Evolutionary conservation across 2,113 vertebrate species (phyloP).

Genomic region (Tautogolabrus adspersus): DNA sequence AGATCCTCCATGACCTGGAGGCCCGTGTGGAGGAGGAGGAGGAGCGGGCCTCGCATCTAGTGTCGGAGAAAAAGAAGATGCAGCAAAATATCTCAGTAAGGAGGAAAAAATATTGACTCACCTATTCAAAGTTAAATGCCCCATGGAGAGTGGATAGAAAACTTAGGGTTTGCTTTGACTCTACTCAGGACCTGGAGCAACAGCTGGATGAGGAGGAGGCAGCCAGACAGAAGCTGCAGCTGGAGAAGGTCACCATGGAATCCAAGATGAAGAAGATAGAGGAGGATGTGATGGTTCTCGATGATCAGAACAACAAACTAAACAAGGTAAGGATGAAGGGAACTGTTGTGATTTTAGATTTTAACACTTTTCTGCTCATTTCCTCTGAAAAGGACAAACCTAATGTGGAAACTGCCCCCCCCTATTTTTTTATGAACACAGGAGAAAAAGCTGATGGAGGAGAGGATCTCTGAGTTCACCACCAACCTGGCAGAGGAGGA

Average conservation of each 20-base stretch:
- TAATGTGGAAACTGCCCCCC: too few relatives aligned
- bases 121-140: background rate
- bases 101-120: background rate
- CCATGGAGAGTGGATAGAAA: too few relatives aligned
- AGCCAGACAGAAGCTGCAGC: slow-evolving; percentile 95
- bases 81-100: slow-evolving; percentile 94
- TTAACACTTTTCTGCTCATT: background rate
- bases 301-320: slow-evolving; percentile 95
- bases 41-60: slow-evolving; percentile 91
- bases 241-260: slow-evolving; percentile 96
- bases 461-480: slow-evolving; percentile 94
- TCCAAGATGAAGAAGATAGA: slow-evolving; percentile 96
- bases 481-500: slow-evolving; percentile 97
- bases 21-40: slow-evolving; percentile 97
- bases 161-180: background rate
- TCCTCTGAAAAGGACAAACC: background rate
- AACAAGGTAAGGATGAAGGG: slow-evolving; percentile 85
- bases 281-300: slow-evolving; percentile 93
- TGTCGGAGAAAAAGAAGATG: slow-evolving; percentile 95
- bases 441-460: slow-evolving; percentile 97
- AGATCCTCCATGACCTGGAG: slow-evolving; percentile 97
- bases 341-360: background rate
- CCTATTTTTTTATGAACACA: slow-evolving; percentile 59
- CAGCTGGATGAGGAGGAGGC: slow-evolving; percentile 97
- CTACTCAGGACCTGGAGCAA: slow-evolving; percentile 93